These are phyloP conservation scores for Parotocinclus haroldoi DNA, from an alignment of 2,797 vertebrate species.

Conservation along the genomic window DNA sequence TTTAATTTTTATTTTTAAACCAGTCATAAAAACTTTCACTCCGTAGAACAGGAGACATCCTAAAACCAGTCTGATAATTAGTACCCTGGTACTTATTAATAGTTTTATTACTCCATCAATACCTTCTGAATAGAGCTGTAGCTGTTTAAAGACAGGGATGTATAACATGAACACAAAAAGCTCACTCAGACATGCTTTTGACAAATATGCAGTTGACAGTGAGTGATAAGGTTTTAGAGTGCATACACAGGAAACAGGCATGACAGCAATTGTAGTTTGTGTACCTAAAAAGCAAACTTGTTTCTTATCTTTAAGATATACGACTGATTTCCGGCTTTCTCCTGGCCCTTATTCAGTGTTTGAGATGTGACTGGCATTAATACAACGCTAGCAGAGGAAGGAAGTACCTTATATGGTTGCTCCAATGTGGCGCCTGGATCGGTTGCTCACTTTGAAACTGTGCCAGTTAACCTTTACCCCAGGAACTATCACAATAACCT, in stretches of 20 bases:
- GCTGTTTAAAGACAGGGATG: no score
- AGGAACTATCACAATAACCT: not conserved
- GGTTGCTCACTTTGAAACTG: constrained; percentile 6
- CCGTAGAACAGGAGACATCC: no score
- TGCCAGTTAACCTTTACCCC: constrained; percentile 1
- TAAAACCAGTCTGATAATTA: no score
- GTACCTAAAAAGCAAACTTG: constrained; percentile 40
- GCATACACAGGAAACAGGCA: constrained; percentile 47
- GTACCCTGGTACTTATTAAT: no score
- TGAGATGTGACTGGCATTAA: constrained; percentile 37
- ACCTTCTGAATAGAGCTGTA: no score
- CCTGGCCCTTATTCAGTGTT: constrained; percentile 47
- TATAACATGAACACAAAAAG: constrained; percentile 25
- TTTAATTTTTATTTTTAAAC: no score
- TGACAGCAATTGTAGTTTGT: constrained; percentile 51
- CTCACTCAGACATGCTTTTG: constrained; percentile 28
- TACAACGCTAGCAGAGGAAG: constrained; percentile 45
- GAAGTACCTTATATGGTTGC: constrained; percentile 51
- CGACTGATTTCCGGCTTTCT: constrained; percentile 52
- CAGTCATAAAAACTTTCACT: no score
- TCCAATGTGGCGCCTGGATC: constrained; percentile 17
- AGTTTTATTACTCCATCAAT: no score
- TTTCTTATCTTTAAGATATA: constrained; percentile 54
- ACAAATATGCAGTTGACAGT: constrained; percentile 46
- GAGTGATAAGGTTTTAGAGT: constrained; percentile 46